Evolutionary conservation across 2,113 vertebrate species (phyloP).

Genomic region (Ia io): DNA sequence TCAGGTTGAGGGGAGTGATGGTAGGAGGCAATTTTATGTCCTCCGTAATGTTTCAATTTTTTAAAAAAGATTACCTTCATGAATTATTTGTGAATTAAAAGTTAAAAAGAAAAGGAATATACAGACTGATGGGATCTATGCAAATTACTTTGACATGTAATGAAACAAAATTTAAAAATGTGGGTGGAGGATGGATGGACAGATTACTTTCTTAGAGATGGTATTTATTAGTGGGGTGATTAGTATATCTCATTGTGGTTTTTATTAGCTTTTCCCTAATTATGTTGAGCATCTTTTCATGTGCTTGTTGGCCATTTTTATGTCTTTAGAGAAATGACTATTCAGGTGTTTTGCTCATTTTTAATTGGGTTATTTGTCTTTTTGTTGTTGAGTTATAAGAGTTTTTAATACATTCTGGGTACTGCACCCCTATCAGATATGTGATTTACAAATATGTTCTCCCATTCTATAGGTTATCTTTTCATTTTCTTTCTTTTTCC

Average conservation of each 20-base stretch:
- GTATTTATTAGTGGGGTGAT: not conserved
- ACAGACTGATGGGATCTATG: not conserved
- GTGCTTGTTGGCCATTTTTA: not conserved
- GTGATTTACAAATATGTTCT: not conserved
- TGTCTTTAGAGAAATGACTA: not conserved
- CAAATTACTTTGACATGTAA: not conserved
- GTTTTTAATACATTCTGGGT: not conserved
- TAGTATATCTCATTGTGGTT: not conserved
- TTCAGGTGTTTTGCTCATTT: not conserved
- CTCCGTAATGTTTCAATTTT: not conserved
- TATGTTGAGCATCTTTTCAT: not conserved
- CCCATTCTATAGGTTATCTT: not conserved
- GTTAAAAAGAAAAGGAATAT: not conserved
- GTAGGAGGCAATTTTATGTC: not conserved
- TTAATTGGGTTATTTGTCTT: not conserved
- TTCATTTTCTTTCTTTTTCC: not conserved
- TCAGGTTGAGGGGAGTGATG: too few species aligned
- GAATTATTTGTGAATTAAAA: not conserved
- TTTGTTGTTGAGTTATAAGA: not conserved
- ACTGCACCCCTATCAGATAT: not conserved
- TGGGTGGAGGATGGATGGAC: not conserved
- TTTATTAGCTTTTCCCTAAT: not conserved
- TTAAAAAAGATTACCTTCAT: not conserved
- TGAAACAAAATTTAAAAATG: not conserved
- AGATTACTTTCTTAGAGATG: not conserved